A percentile compares a stretch with the other conserved stretches of the same genome.
Conservation (phyloP, 2,113 vertebrate species). For the Pseudolaguvia tuberculata region DNA sequence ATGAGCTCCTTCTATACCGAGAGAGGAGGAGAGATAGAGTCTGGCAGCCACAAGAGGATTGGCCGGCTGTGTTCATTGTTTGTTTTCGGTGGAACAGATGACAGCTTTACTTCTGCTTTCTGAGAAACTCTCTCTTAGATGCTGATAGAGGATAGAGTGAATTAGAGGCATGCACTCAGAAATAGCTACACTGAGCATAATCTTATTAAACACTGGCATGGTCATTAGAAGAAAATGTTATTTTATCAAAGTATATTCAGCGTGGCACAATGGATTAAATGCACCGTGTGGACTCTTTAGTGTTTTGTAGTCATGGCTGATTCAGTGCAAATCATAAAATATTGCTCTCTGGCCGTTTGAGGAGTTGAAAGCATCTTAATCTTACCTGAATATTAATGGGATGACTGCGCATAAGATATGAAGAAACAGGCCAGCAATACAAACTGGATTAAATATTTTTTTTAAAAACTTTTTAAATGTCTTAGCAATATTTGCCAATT, state of each 20-base stretch:
- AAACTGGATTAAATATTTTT: no score
- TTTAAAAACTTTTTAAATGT: no score
- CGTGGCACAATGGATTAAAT: constrained; percentile 14
- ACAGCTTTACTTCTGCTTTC: constrained; percentile 37
- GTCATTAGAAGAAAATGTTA: constrained; percentile 12
- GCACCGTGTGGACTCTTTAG: background rate
- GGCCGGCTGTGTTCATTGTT: constrained; percentile 39
- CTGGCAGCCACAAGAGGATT: constrained; percentile 36
- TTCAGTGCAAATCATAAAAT: constrained; percentile 2
- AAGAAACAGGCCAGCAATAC: constrained; percentile 2
- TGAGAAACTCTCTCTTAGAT: constrained; percentile 32
- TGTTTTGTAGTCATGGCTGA: background rate
- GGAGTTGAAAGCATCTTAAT: background rate
- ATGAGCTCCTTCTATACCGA: constrained; percentile 50
- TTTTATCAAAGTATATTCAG: background rate
- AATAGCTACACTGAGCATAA: constrained; percentile 27
- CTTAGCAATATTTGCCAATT: background rate
- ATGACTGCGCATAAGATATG: background rate
- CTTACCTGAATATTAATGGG: background rate
- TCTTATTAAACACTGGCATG: constrained; percentile 24
- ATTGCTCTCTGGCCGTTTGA: background rate
- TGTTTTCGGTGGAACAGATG: constrained; percentile 41
- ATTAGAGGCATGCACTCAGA: constrained; percentile 10
- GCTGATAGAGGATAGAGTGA: constrained; percentile 6
- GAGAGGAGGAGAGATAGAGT: constrained; percentile 4